Conservation (phyloP, 2,113 vertebrate species). For the Alaudala cheleensis region DNA sequence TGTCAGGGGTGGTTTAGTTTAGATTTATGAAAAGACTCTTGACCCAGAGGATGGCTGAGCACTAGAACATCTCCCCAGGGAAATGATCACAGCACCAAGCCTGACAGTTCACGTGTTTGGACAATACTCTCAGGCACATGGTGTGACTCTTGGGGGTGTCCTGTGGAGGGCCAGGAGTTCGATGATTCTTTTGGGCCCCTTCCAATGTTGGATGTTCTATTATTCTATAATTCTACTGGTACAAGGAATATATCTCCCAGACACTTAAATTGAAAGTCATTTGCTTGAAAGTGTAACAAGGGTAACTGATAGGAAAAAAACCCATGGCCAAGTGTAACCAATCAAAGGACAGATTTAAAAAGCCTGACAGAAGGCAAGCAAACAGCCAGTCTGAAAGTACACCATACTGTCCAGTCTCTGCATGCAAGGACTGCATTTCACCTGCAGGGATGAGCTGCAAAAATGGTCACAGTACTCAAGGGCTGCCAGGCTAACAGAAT, state of each 20-base stretch:
- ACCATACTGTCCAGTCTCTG: not conserved
- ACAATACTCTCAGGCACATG: not conserved
- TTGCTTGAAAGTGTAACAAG: not conserved
- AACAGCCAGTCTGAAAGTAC: not conserved
- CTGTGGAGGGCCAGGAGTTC: fast-evolving
- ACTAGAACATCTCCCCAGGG: not conserved
- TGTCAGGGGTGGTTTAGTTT: not conserved
- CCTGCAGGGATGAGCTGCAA: not conserved
- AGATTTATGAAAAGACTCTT: not conserved
- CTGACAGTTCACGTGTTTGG: not conserved
- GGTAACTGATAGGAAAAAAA: not conserved
- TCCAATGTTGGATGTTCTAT: not conserved
- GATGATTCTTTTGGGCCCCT: not conserved
- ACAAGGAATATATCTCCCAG: not conserved
- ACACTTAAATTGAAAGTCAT: not conserved
- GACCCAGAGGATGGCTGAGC: not conserved
- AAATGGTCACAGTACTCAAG: not conserved
- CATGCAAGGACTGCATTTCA: not conserved
- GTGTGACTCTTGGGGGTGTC: not conserved
- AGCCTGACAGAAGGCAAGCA: not conserved
- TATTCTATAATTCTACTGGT: not conserved
- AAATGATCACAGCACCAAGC: not conserved
- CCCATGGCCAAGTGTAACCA: not conserved
- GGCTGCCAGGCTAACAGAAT: not conserved
- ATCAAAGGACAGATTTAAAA: not conserved